phyloP scores from a whole-genome alignment of 23 tunicate species.

The Ascidia mentula region DNA sequence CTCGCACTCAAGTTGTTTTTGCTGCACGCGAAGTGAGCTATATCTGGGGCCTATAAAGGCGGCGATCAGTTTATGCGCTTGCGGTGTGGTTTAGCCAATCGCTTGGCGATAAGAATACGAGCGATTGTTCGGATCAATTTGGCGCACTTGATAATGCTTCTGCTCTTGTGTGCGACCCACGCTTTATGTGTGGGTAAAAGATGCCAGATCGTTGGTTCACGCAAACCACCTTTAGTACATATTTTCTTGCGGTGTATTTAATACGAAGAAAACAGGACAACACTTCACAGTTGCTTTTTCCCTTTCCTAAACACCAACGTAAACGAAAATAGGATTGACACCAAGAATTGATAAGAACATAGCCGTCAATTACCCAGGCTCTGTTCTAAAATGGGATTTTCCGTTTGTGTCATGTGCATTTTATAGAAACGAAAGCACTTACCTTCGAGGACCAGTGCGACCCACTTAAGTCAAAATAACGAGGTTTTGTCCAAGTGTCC shows the following conservation, averaged over 20 bases:
- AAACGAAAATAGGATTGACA: no score
- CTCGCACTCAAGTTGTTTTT: not conserved
- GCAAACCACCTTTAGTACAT: no score
- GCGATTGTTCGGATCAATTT: not conserved
- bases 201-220: no score
- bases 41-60: not conserved
- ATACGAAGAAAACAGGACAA: no score
- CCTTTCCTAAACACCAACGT: no score
- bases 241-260: no score
- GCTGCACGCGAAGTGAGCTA: not conserved
- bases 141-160: no score
- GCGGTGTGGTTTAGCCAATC: not conserved
- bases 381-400: not conserved
- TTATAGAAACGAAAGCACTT: not conserved
- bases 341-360: no score
- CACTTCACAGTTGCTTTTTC: no score
- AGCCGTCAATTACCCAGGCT: no score
- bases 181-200: no score
- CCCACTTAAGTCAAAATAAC: not conserved
- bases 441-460: not conserved
- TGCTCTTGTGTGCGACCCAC: no score
- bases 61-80: conserved; percentile 11
- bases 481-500: not conserved
- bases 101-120: not conserved
- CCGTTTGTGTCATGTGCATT: not conserved